These are phyloP conservation scores for Saccopteryx bilineata DNA, from an alignment of 2,113 vertebrate species.

Conservation along the genomic window DNA sequence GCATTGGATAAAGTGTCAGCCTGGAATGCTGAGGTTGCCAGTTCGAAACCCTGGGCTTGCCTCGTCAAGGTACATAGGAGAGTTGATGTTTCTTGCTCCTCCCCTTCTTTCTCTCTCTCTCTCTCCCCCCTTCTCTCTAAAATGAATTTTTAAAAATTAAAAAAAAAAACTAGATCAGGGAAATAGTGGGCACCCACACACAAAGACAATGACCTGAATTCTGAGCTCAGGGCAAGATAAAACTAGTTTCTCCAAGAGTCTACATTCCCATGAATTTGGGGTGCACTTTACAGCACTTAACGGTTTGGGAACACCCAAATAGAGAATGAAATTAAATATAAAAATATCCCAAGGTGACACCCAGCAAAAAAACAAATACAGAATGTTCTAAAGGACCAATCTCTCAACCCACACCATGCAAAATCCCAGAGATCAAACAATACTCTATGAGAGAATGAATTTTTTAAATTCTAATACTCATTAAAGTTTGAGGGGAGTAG, in stretches of 20 bases:
- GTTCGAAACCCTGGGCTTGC: no score
- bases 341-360: background rate
- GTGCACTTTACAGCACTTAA: background rate
- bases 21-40: no score
- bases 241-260: background rate
- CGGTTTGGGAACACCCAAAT: background rate
- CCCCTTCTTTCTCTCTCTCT: no score
- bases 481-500: constrained; percentile 26
- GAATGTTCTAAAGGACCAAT: background rate
- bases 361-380: constrained; percentile 34
- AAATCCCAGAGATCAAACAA: constrained; percentile 5
- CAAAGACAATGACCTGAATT: background rate
- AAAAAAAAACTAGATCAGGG: background rate
- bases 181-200: background rate
- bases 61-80: no score
- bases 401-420: background rate
- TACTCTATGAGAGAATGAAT: background rate
- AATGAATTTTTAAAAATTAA: no score
- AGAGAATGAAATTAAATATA: constrained; percentile 9
- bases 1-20: no score
- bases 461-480: background rate
- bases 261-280: background rate
- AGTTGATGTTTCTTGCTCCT: no score
- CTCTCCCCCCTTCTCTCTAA: no score
- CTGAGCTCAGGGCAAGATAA: background rate